Conservation (phyloP, 2,888 invertebrate genomes). For the Drosophila neonasuta region DNA sequence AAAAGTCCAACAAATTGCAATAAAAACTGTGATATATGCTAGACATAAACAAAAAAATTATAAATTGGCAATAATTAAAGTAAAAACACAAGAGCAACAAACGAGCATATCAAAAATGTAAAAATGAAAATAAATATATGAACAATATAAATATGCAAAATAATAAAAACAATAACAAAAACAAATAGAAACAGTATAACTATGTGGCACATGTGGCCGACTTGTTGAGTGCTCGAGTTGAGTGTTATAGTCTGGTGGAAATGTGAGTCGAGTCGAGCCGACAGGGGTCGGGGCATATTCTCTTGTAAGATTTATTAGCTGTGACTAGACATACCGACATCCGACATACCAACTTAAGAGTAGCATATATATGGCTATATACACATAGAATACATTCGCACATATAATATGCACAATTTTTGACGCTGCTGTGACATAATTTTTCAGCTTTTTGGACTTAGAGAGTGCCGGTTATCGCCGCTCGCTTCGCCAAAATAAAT, state of each 20-base stretch:
- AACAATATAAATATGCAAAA: conserved; percentile 11
- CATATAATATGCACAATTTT: conserved; percentile 10
- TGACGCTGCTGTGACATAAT: conserved; percentile 58
- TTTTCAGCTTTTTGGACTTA: conserved; percentile 47
- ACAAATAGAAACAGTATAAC: conserved; percentile 35
- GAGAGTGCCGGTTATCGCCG: conserved; percentile 27
- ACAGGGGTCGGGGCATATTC: conserved; percentile 28
- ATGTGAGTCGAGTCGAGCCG: conserved; percentile 25
- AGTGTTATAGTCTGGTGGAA: conserved; percentile 29
- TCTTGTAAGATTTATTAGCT: conserved; percentile 64
- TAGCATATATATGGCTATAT: conserved; percentile 2
- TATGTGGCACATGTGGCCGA: conserved; percentile 58
- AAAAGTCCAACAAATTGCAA: conserved; percentile 44
- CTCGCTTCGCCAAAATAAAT: conserved; percentile 28
- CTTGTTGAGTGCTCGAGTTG: conserved; percentile 24
- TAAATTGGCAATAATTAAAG: conserved; percentile 64
- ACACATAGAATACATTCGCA: conserved; percentile 7
- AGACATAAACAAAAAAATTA: conserved; percentile 61
- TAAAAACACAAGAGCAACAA: conserved; percentile 25
- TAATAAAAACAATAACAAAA: conserved; percentile 16
- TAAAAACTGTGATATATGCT: conserved; percentile 58
- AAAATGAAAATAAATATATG: conserved; percentile 34
- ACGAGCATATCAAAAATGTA: conserved; percentile 58
- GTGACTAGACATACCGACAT: conserved; percentile 66
- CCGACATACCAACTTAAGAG: conserved; percentile 31